Evolutionary conservation across 2,113 vertebrate species (phyloP).

Genomic region (Rhynchopsitta pachyrhyncha): DNA sequence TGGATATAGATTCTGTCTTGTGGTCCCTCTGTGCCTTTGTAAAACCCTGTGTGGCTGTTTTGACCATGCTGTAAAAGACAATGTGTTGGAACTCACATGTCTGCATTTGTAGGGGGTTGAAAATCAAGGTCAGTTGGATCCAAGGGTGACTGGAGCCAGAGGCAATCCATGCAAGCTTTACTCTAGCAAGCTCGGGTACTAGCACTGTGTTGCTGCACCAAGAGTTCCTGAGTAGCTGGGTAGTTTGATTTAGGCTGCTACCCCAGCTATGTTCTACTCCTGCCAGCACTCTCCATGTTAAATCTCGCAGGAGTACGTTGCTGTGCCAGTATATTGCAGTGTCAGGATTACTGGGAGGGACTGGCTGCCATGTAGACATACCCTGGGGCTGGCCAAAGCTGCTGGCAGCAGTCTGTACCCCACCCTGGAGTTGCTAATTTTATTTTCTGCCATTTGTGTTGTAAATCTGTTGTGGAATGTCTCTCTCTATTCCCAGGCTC

Average conservation of each 20-base stretch:
- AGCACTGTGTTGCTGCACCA: not conserved
- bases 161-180: not conserved
- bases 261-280: not conserved
- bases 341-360: slow-evolving; percentile 19
- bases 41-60: not conserved
- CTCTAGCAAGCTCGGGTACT: not conserved
- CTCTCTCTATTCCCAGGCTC: slow-evolving; percentile 62
- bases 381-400: slow-evolving; percentile 32
- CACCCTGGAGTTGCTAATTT: slow-evolving; percentile 60
- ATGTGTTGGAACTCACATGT: not conserved
- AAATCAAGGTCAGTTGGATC: not conserved
- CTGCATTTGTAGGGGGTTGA: not conserved
- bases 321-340: not conserved
- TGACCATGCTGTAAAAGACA: not conserved
- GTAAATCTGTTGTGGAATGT: slow-evolving; percentile 59
- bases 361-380: slow-evolving; percentile 19
- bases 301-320: not conserved
- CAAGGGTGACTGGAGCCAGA: not conserved
- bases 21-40: not conserved
- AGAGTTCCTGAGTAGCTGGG: not conserved
- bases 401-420: slow-evolving; percentile 33
- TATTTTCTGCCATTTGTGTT: slow-evolving; percentile 68
- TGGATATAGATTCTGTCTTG: not conserved
- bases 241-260: not conserved
- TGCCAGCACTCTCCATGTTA: not conserved